These are phyloP conservation scores for Ctenopoma kingsleyae DNA, from an alignment of 2,797 vertebrate genomes.

Conservation along the genomic window DNA sequence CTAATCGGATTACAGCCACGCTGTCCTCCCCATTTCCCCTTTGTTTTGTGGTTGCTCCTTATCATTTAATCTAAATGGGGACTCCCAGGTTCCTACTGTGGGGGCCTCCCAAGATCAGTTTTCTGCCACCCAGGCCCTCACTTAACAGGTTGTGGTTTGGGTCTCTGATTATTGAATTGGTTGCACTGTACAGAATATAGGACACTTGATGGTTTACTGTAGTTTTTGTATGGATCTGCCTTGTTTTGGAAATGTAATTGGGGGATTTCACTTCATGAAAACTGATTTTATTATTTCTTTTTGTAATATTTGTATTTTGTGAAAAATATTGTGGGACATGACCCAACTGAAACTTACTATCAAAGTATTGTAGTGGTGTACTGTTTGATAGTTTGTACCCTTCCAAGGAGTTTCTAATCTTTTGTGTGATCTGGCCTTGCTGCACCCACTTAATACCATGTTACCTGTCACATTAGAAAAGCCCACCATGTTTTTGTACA, in stretches of 20 bases:
- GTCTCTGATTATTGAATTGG: constrained; percentile 21
- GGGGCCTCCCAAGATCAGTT: constrained; percentile 55
- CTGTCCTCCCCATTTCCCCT: constrained; percentile 77
- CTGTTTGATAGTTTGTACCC: constrained; percentile 21
- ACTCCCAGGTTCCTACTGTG: constrained; percentile 66
- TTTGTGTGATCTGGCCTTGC: constrained; percentile 43
- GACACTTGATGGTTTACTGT: not conserved
- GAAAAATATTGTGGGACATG: not conserved
- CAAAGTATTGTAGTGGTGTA: constrained; percentile 12
- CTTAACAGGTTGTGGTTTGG: constrained; percentile 37
- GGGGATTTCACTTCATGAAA: not conserved
- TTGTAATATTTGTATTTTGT: not conserved
- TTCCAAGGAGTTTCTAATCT: constrained; percentile 34
- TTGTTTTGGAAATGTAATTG: constrained; percentile 4
- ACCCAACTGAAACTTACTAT: not conserved
- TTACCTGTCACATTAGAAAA: constrained; percentile 79
- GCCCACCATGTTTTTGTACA: constrained; percentile 74
- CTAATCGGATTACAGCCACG: constrained; percentile 82
- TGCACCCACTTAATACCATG: constrained; percentile 69
- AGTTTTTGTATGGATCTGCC: not conserved
- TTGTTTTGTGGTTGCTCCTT: constrained; percentile 81
- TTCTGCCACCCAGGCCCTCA: constrained; percentile 34
- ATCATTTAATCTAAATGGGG: constrained; percentile 82
- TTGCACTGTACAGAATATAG: not conserved
- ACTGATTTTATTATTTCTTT: not conserved